These are phyloP conservation scores for Mactra quadrangularis DNA, from an alignment of 1,140 invertebrate species.

Conservation along the genomic window DNA sequence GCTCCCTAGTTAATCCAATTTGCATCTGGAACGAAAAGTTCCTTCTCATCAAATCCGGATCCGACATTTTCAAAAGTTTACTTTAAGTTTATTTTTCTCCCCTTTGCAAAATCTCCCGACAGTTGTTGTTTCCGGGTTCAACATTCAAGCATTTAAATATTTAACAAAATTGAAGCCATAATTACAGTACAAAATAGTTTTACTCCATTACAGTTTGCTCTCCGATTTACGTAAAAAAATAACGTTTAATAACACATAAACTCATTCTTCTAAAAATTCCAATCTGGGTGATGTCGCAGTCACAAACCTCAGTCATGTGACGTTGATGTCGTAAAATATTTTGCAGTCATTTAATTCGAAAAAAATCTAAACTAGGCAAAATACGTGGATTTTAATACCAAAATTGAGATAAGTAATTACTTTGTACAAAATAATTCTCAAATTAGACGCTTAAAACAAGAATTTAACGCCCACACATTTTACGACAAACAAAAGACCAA, in stretches of 20 bases:
- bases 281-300: constrained; percentile 36
- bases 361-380: too few relatives aligned
- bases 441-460: too few relatives aligned
- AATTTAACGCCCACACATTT: constrained; percentile 7
- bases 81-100: constrained; percentile 14
- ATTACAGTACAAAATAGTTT: too few relatives aligned
- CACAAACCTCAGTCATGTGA: constrained; percentile 34
- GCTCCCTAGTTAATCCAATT: constrained; percentile 95
- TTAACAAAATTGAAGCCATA: too few relatives aligned
- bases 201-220: too few relatives aligned
- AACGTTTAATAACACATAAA: too few relatives aligned
- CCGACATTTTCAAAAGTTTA: constrained; percentile 74
- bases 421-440: too few relatives aligned
- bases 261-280: constrained; percentile 17
- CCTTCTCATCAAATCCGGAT: constrained; percentile 64
- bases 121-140: constrained; percentile 56
- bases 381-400: too few relatives aligned
- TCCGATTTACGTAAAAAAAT: too few relatives aligned
- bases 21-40: constrained; percentile 95
- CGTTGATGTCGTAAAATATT: constrained; percentile 29
- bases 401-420: too few relatives aligned
- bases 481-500: constrained; percentile 64
- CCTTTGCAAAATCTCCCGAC: constrained; percentile 20
- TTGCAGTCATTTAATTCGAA: background rate
- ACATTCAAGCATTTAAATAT: background rate